A percentile compares a stretch with the other conserved stretches of the same genome.
phyloP scores from a whole-genome alignment of 2,113 vertebrate species.

The Equus quagga region DNA sequence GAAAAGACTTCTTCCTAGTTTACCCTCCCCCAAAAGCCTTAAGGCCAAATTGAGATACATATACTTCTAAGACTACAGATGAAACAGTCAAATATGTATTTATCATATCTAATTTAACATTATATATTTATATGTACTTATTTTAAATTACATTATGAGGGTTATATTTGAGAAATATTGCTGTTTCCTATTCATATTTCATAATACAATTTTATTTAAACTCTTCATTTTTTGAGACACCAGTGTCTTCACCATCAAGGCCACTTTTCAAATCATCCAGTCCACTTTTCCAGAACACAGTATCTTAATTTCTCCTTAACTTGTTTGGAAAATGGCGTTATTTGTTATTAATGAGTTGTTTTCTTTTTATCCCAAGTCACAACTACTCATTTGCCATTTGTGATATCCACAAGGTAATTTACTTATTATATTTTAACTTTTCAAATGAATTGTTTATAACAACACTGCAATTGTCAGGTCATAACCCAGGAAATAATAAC shows the following conservation, averaged over 20 bases:
- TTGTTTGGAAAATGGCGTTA: background rate
- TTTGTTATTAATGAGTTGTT: background rate
- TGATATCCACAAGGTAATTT: background rate
- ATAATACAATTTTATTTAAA: slow-evolving; percentile 3
- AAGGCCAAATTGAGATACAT: background rate
- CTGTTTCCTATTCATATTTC: slow-evolving; percentile 9
- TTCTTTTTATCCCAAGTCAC: background rate
- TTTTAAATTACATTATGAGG: background rate
- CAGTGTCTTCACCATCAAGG: background rate
- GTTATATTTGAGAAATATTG: slow-evolving; percentile 25
- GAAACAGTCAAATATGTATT: background rate
- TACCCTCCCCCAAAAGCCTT: background rate
- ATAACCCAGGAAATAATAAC: background rate
- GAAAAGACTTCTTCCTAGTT: background rate
- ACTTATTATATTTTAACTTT: slow-evolving; percentile 6
- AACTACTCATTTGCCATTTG: background rate
- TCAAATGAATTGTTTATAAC: background rate
- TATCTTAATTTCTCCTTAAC: slow-evolving; percentile 30
- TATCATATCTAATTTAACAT: background rate
- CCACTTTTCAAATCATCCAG: background rate
- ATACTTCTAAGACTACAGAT: background rate
- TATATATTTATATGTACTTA: background rate
- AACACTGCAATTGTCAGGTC: background rate
- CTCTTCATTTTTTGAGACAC: background rate
- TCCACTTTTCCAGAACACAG: slow-evolving; percentile 27